Base-by-base conservation (phyloP, 2,113 vertebrate genomes). In the Dicrurus megarhynchus region DNA sequence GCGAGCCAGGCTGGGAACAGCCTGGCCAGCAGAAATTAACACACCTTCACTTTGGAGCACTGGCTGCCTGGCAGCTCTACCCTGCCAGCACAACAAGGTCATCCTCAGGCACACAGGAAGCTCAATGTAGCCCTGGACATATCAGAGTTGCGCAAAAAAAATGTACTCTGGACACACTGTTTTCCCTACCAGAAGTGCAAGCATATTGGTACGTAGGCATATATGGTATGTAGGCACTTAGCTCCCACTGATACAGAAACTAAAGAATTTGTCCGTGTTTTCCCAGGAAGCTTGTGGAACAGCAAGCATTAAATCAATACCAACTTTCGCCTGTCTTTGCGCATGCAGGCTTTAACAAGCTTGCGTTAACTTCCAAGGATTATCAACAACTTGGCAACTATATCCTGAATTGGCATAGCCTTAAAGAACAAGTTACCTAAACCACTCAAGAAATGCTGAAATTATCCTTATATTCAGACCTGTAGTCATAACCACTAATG, bases 221-320 rank as follows among this genome's bases (percentile, higher is more conserved):
- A 14, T 3, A 47, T 30, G 33, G 30, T 73, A 27, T 6, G 7
- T 22, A 65, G 24, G 35, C 44, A 27, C 16, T 71, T 59, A 27
- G 30, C 42, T 69, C 32, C 37, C 26, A 46, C 41, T 23, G 41
- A 46, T 10, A n/a, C 0, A 0, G 23, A 42, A 30, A 53, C 64
- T 57, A 65, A 73, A 83, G 50, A 37, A 70, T 77, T 65, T 68
- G 50, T 30, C 50, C 15, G 1, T 6, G 13, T 19, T 71, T 80
- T 86, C 57, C 49, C 70, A 60, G 46, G 7, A 83, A 80, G 27
- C 13, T 41, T 44, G n/a, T 26, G 41, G 42, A 65, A 75, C 33
- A 87, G 28, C 47, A 81, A 76, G 52, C 70, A 84, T 3, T 63
- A 19, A 88, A 85, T 68, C 44, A 73, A 79, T 53, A 79, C 11